Conservation (phyloP, 2,797 vertebrate species). For the Psittacula echo region DNA sequence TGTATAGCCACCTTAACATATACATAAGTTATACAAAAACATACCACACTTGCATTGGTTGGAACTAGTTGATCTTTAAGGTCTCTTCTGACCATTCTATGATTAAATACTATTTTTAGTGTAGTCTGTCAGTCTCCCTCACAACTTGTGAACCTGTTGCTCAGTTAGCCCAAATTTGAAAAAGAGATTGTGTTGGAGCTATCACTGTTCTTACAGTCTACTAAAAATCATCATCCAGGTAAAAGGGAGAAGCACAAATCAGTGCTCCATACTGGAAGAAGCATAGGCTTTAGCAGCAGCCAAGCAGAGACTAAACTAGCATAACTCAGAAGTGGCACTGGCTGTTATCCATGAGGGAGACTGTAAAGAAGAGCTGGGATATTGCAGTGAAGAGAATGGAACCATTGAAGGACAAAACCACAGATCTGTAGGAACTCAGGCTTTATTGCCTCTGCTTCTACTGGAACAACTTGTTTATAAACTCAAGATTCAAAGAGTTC, state of each 20-base stretch:
- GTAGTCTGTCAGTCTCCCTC: neutral
- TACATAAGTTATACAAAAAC: neutral
- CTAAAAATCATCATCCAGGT: neutral
- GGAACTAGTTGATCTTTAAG: neutral
- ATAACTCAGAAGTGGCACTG: fast-evolving
- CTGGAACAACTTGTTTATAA: neutral
- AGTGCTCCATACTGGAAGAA: neutral
- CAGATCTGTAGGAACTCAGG: neutral
- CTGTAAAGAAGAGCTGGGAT: neutral
- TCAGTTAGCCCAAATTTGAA: neutral
- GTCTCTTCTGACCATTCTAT: neutral
- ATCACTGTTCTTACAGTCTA: neutral
- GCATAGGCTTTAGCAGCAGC: neutral
- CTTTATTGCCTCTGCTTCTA: neutral
- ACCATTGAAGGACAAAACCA: neutral
- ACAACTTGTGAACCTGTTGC: neutral
- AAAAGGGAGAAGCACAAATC: neutral
- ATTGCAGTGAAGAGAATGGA: neutral
- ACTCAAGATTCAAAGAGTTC: neutral
- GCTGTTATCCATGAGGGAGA: neutral
- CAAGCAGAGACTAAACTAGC: neutral
- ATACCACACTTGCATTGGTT: neutral
- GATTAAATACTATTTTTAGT: neutral
- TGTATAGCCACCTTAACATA: neutral
- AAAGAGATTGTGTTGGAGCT: neutral